These are phyloP conservation scores for Elysia chlorotica DNA, from an alignment of 1,140 invertebrate species.

Conservation along the genomic window DNA sequence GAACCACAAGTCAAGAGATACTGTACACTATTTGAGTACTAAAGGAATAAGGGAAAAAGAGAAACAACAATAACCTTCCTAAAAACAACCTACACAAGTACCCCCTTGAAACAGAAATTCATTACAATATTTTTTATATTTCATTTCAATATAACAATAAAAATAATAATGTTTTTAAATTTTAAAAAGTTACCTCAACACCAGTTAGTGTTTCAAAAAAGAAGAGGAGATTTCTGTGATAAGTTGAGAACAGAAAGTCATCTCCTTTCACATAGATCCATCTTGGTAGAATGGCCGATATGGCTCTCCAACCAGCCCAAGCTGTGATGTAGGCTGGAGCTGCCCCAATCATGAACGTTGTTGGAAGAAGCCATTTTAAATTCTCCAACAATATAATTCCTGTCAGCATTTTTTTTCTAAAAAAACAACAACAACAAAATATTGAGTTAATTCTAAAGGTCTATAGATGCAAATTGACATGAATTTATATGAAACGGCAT, in stretches of 20 bases:
- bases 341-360: slow-evolving; percentile 17
- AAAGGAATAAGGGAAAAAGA: background rate
- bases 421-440: no score
- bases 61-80: background rate
- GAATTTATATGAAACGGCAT: no score
- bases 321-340: slow-evolving; percentile 17
- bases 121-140: no score
- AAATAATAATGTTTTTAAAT: background rate
- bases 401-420: slow-evolving; percentile 4
- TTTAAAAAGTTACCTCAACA: background rate
- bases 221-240: slow-evolving; percentile 18
- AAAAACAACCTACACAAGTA: background rate
- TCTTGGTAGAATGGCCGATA: slow-evolving; percentile 4
- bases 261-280: slow-evolving; percentile 23
- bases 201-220: slow-evolving; percentile 18
- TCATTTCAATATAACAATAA: background rate
- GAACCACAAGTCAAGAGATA: no score
- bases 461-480: no score
- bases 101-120: no score
- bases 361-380: slow-evolving; percentile 16
- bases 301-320: background rate
- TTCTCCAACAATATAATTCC: slow-evolving; percentile 13
- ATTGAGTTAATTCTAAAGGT: no score
- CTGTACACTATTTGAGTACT: background rate
- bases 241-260: slow-evolving; percentile 22